phyloP scores from a whole-genome alignment of 1,140 invertebrate species.

The Carcinoscorpius rotundicauda region DNA sequence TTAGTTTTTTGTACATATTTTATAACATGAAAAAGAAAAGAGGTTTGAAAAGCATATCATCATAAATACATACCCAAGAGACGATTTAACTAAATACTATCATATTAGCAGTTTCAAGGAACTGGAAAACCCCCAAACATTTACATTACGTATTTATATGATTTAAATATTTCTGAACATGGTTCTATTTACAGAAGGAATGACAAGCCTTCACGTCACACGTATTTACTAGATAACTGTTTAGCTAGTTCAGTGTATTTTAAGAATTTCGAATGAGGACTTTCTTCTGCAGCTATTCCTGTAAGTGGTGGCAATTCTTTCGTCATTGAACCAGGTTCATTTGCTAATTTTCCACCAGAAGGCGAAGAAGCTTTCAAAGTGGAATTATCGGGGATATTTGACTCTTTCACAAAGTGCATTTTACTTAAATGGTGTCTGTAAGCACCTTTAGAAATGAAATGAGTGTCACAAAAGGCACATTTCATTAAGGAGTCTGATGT shows the following conservation, averaged over 20 bases:
- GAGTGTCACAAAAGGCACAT: constrained; percentile 91
- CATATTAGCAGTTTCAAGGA: too few species aligned
- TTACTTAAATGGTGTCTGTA: constrained; percentile 93
- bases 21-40: too few species aligned
- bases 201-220: constrained; percentile 15
- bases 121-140: too few species aligned
- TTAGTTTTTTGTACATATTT: too few species aligned
- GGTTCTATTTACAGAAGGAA: neutral
- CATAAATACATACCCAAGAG: too few species aligned
- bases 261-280: constrained; percentile 88
- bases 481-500: constrained; percentile 68
- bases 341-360: constrained; percentile 27
- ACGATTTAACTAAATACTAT: too few species aligned
- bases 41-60: too few species aligned
- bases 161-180: constrained; percentile 5
- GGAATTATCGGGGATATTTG: constrained; percentile 52
- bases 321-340: constrained; percentile 13
- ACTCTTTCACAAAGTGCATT: constrained; percentile 93
- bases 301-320: constrained; percentile 9
- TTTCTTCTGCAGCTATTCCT: constrained; percentile 49
- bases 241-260: constrained; percentile 94
- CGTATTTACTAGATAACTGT: constrained; percentile 86
- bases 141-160: constrained; percentile 5
- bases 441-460: constrained; percentile 90
- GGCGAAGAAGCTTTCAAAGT: too few species aligned